A percentile compares a stretch with the other conserved stretches of the same genome.
phyloP scores from a whole-genome alignment of 2,797 vertebrate species.

The Oophaga sylvatica region DNA sequence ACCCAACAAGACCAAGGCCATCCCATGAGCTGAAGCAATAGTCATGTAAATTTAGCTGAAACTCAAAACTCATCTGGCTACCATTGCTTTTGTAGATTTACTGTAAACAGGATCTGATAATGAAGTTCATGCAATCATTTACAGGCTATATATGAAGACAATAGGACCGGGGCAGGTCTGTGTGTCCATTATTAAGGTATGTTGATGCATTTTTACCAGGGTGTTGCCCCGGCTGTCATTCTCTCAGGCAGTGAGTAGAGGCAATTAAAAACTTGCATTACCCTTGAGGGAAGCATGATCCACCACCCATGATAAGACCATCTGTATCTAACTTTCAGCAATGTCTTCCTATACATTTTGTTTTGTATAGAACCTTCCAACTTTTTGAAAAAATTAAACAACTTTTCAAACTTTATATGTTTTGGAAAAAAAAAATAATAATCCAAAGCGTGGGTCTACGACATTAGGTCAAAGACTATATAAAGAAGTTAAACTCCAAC shows the following conservation, averaged over 20 bases:
- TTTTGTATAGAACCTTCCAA: background rate
- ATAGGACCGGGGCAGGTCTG: background rate
- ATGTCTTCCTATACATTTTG: too few species aligned
- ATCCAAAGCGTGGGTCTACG: background rate
- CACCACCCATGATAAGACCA: conserved; percentile 2
- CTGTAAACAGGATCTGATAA: conserved; percentile 21
- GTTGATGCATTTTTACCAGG: background rate
- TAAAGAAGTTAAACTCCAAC: background rate
- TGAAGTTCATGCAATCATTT: background rate
- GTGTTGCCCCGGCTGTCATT: too few species aligned
- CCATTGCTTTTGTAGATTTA: conserved; percentile 8
- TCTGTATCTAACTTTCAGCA: background rate
- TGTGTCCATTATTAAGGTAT: conserved; percentile 17
- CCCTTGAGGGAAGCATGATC: conserved; percentile 14
- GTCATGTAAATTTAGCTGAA: conserved; percentile 34
- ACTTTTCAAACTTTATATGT: background rate
- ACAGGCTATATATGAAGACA: background rate
- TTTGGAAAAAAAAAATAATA: background rate
- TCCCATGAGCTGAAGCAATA: background rate
- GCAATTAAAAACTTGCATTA: background rate
- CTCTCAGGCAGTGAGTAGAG: background rate
- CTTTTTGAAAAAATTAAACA: background rate
- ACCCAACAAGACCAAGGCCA: background rate
- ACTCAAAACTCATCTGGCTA: background rate
- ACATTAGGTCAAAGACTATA: background rate